Evolutionary conservation across 2,888 invertebrate genomes (phyloP).

Genomic region (Orthonychiurus folsomi): DNA sequence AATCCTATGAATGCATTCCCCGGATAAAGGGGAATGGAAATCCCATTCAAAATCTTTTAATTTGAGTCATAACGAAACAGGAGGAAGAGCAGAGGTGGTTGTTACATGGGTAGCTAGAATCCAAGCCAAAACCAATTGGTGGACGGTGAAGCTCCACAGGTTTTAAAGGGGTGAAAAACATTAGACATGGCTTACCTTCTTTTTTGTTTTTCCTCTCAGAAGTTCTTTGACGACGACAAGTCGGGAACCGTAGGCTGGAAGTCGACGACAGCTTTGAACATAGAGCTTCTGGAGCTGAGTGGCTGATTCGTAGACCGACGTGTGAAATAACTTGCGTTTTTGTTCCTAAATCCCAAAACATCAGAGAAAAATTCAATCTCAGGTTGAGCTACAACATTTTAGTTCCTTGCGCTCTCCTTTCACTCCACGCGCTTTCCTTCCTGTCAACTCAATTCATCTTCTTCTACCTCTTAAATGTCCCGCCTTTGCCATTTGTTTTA

Average conservation of each 20-base stretch:
- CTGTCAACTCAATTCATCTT: not conserved
- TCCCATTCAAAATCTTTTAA: too few relatives aligned
- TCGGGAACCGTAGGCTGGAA: conserved; percentile 55
- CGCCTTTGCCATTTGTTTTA: not conserved
- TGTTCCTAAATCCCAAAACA: conserved; percentile 49
- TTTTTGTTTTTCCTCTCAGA: conserved; percentile 52
- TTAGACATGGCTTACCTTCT: conserved; percentile 52
- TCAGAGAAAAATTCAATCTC: conserved; percentile 8
- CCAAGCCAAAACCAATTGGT: too few relatives aligned
- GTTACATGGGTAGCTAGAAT: too few relatives aligned
- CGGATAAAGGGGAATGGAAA: too few relatives aligned
- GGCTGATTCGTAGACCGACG: conserved; percentile 55
- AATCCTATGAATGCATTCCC: too few relatives aligned
- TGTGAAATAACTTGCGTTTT: conserved; percentile 56
- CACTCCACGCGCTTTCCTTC: not conserved
- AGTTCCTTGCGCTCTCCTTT: not conserved
- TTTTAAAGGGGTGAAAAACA: too few relatives aligned
- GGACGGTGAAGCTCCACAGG: too few relatives aligned
- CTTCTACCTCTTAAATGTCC: not conserved
- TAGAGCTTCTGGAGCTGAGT: conserved; percentile 55
- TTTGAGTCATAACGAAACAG: too few relatives aligned
- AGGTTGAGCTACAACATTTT: not conserved
- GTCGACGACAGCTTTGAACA: conserved; percentile 54
- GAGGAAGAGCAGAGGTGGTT: too few relatives aligned
- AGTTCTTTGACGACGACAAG: conserved; percentile 56